These are phyloP conservation scores for Pachyrhynchus sulphureomaculatus DNA, from an alignment of 1,140 invertebrate genomes.

Conservation along the genomic window DNA sequence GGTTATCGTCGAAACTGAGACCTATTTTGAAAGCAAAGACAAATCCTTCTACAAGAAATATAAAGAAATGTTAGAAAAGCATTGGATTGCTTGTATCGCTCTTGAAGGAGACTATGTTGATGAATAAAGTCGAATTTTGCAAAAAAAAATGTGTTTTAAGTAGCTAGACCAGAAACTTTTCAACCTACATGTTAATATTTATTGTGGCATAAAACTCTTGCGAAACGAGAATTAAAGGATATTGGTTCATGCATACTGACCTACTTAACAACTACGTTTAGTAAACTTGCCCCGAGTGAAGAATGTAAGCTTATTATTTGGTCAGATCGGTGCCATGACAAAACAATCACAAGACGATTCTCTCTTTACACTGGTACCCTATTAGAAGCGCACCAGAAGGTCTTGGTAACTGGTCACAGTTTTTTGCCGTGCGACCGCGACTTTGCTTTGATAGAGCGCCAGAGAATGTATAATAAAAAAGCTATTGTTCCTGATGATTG, in stretches of 20 bases:
- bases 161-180: too few species aligned
- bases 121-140: too few species aligned
- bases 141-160: too few species aligned
- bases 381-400: not conserved
- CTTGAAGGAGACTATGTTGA: too few species aligned
- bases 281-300: not conserved
- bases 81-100: too few species aligned
- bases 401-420: not conserved
- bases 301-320: too few species aligned
- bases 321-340: not conserved
- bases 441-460: not conserved
- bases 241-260: not conserved
- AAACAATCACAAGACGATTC: not conserved
- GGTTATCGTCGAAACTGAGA: too few species aligned
- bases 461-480: not conserved
- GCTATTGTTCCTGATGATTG: not conserved
- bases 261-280: not conserved
- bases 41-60: too few species aligned
- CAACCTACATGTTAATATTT: too few species aligned
- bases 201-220: not conserved
- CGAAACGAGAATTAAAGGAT: not conserved
- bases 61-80: too few species aligned
- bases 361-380: not conserved
- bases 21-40: too few species aligned
- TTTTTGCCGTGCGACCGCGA: constrained; percentile 1